Conservation (phyloP, 2,113 vertebrate genomes). For the Xiphophorus hellerii region DNA sequence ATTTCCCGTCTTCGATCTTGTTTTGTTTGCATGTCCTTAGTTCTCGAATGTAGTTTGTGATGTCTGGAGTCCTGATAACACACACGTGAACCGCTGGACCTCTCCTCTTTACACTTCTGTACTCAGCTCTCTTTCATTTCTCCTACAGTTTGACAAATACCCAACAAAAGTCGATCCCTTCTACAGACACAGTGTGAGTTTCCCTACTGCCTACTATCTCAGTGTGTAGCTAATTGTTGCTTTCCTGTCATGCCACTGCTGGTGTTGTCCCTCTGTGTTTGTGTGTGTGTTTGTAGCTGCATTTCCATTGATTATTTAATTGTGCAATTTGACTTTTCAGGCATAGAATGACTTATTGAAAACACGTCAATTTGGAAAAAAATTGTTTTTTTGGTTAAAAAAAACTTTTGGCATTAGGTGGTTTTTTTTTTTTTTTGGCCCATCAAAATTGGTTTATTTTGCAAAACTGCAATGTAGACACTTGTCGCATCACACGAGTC, state of each 20-base stretch:
- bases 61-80: slow-evolving; percentile 2
- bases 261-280: slow-evolving; percentile 3
- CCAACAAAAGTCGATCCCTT: slow-evolving; percentile 99
- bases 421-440: too few species aligned
- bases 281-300: not conserved
- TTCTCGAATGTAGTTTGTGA: slow-evolving; percentile 25
- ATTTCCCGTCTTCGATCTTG: slow-evolving; percentile 18
- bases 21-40: slow-evolving; percentile 19
- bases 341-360: too few species aligned
- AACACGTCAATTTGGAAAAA: too few species aligned
- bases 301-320: too few species aligned
- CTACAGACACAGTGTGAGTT: slow-evolving; percentile 99
- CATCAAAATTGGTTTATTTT: too few species aligned
- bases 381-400: too few species aligned
- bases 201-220: slow-evolving; percentile 25
- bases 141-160: slow-evolving; percentile 99
- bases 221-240: slow-evolving; percentile 23
- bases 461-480: too few species aligned
- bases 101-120: slow-evolving; percentile 67
- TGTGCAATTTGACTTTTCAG: too few species aligned
- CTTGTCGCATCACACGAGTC: too few species aligned
- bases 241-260: slow-evolving; percentile 21
- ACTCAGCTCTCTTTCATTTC: slow-evolving; percentile 83
- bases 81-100: not conserved
- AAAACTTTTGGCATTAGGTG: too few species aligned